Percentiles rank a stretch among this genome's conserved stretches.
Conservation (phyloP, 2,888 invertebrate genomes). For the Archips crataeganus region DNA sequence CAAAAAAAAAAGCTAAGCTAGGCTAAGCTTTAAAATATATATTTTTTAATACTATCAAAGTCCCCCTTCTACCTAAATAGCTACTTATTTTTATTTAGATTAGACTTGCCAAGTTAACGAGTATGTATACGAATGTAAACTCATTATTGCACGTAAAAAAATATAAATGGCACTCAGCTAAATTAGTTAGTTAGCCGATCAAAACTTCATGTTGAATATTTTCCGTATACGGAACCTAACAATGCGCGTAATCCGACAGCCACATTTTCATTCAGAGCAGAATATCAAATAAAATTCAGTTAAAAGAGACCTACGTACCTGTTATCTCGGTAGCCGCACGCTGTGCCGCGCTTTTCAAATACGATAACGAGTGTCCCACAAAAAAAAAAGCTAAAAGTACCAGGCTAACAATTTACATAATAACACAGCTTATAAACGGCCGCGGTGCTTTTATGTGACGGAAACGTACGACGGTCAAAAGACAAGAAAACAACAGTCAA, state of each 20-base stretch:
- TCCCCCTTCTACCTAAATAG: too few species aligned
- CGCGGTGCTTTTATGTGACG: conserved; percentile 6
- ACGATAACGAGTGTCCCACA: conserved; percentile 28
- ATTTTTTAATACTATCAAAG: too few species aligned
- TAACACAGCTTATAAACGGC: conserved; percentile 9
- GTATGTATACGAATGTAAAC: too few species aligned
- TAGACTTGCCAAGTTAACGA: too few species aligned
- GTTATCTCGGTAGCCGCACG: conserved; percentile 22
- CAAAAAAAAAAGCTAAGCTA: too few species aligned
- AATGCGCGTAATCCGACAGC: too few species aligned
- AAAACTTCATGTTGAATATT: too few species aligned
- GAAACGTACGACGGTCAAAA: conserved; percentile 11
- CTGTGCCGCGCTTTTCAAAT: conserved; percentile 36
- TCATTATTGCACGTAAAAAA: too few species aligned
- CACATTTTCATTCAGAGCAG: neutral
- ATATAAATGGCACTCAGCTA: neutral
- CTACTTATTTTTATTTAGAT: too few species aligned
- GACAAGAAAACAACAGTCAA: conserved; percentile 14
- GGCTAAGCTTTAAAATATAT: too few species aligned
- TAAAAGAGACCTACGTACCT: conserved; percentile 15
- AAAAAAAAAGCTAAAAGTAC: conserved; percentile 21
- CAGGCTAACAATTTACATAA: conserved; percentile 41
- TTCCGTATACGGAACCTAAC: too few species aligned
- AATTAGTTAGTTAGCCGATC: too few species aligned
- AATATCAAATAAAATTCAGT: conserved; percentile 6